phyloP scores from a whole-genome alignment of 1,140 invertebrate species.

The Brachionus sp. region DNA sequence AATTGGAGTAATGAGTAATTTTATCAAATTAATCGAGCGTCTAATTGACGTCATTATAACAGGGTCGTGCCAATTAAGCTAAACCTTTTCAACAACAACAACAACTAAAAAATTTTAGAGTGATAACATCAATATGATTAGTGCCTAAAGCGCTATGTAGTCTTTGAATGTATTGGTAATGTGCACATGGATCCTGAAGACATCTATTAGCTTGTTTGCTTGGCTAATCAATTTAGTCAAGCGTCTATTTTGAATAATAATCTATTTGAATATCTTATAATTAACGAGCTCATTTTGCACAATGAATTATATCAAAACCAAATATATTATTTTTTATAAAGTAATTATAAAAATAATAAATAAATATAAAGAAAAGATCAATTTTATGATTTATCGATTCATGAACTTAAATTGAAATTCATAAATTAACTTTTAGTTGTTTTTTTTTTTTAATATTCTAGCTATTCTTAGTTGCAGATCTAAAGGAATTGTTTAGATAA shows the following conservation, averaged over 20 bases:
- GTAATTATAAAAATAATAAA: neutral
- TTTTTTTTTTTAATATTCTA: neutral
- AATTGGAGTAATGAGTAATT: neutral
- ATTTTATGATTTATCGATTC: constrained; percentile 28
- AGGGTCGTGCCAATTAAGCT: neutral
- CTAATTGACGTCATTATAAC: neutral
- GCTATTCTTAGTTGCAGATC: too few relatives aligned
- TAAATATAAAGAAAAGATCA: neutral
- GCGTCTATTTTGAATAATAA: too few relatives aligned
- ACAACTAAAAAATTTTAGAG: neutral
- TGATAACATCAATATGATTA: neutral
- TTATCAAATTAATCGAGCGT: neutral
- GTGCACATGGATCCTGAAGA: neutral
- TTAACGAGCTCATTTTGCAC: neutral
- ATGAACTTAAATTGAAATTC: constrained; percentile 20
- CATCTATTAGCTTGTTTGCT: too few relatives aligned
- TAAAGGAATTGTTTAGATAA: neutral
- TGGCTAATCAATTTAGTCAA: too few relatives aligned
- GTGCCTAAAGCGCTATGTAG: neutral
- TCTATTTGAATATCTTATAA: neutral
- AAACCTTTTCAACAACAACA: neutral
- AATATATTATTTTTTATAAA: neutral
- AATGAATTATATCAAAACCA: neutral
- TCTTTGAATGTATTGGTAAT: neutral
- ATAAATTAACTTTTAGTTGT: constrained; percentile 35